Percentiles rank a stretch among this genome's conserved stretches.
Conservation (phyloP, 2,113 vertebrate genomes). For the Thomomys bottae region DNA sequence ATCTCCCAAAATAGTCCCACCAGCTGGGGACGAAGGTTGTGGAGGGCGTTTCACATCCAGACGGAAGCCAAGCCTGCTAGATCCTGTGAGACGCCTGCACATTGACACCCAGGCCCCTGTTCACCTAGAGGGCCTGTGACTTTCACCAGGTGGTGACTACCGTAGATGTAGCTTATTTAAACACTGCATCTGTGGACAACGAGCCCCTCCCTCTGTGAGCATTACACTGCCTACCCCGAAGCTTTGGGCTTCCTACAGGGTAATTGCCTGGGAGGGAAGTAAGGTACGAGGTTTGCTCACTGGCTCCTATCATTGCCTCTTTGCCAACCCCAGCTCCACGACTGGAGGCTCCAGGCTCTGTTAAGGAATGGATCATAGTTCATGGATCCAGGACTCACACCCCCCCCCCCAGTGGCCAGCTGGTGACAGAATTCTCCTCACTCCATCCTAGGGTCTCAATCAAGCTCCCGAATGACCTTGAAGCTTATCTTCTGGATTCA, state of each 20-base stretch:
- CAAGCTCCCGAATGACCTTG: not conserved
- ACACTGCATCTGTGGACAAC: not conserved
- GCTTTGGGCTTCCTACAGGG: not conserved
- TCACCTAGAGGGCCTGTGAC: not conserved
- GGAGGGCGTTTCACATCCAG: no score
- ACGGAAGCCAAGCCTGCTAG: not conserved
- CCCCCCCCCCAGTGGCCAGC: not conserved
- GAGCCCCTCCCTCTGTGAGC: not conserved
- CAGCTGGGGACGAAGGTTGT: no score
- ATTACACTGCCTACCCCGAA: not conserved
- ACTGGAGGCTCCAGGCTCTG: not conserved
- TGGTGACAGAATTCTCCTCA: not conserved
- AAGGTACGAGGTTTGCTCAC: not conserved
- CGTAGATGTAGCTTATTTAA: not conserved
- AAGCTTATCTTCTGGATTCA: not conserved
- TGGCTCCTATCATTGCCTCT: not conserved
- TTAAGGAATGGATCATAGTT: not conserved
- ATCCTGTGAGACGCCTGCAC: not conserved
- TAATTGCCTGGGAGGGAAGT: not conserved
- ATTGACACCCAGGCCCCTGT: not conserved
- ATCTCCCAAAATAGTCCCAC: no score
- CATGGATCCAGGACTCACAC: not conserved
- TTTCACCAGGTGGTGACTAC: not conserved
- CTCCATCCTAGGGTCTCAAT: not conserved
- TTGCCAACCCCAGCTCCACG: not conserved